phyloP scores from a whole-genome alignment of 1,140 invertebrate genomes.

The Lutraria rhynchaena region DNA sequence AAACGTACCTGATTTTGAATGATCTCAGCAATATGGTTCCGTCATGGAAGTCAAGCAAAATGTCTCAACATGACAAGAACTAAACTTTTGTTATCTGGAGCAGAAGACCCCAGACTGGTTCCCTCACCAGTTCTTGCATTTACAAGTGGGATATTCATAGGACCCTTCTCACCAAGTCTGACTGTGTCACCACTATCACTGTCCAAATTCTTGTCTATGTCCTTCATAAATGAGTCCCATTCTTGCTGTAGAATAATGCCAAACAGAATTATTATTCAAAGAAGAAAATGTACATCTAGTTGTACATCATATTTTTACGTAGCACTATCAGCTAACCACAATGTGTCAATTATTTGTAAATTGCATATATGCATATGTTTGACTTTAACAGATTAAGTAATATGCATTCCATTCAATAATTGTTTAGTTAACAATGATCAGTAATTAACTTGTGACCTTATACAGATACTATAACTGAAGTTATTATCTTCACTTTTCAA shows the following conservation, averaged over 20 bases:
- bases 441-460: too few relatives aligned
- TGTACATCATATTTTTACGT: too few relatives aligned
- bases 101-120: constrained; percentile 58
- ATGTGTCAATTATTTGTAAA: too few relatives aligned
- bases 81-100: constrained; percentile 50
- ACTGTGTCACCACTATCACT: constrained; percentile 35
- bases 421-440: too few relatives aligned
- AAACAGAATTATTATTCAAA: too few relatives aligned
- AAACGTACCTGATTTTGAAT: constrained; percentile 60
- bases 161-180: constrained; percentile 55
- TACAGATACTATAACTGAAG: too few relatives aligned
- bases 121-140: constrained; percentile 64
- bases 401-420: too few relatives aligned
- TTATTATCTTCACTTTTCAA: too few relatives aligned
- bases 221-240: constrained; percentile 71
- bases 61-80: constrained; percentile 74
- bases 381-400: too few relatives aligned
- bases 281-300: too few relatives aligned
- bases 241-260: constrained; percentile 63
- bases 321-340: too few relatives aligned
- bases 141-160: constrained; percentile 57
- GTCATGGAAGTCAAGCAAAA: constrained; percentile 81
- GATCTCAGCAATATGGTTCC: constrained; percentile 69
- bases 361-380: too few relatives aligned
- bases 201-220: constrained; percentile 65